Base-by-base conservation (phyloP, 1,140 invertebrate species). In the Listronotus oregonensis region DNA sequence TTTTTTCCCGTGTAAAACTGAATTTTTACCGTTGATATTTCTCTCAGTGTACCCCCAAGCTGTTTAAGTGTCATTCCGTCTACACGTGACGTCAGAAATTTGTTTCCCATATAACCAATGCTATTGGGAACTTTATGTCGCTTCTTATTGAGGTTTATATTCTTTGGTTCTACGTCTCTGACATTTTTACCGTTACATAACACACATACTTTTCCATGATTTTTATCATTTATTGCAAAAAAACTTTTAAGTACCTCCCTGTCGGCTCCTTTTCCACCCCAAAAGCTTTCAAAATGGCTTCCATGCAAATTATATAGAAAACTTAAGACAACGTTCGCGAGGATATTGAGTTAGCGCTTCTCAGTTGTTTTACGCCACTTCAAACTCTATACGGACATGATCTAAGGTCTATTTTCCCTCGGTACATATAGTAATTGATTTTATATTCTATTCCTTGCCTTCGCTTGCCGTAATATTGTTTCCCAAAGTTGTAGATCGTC, bases 231-330 rank as follows among this genome's bases (percentile, higher is more conserved):
- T 34, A 12, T 46, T 0, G 27, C 1, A 58, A 14, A 32, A 14
- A 32, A 21, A 32, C 6, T 39, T 10, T 49, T 11, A 10, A 61
- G 21, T 63, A 54, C 50, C 27, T 46, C 51, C 32, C 51, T 63
- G 61, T 46, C 12, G 14, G 10, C 55, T 46, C 61, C 63, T 64
- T 50, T 49, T 57, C 55, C 66, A 59, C 55, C 70, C 52, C 62
- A 42, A 63, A 68, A 74, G 70, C 71, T 73, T 74, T 73, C 73
- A 75, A 75, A 75, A 75, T 75, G 73, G 73, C 73, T 73, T 72
- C 73, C 73, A 75, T 75, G 73, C 73, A 75, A 75, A 73, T 75
- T 75, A 75, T 72, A 70, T 66, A 75, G 73, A 75, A 75, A 75
- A 75, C 73, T 75, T 75, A 75, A 75, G 73, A 75, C 73, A 75